Evolutionary conservation across 1,140 invertebrate species (phyloP), one percentile per base, ranked within the genome.

Genomic region (Archegozetes longisetosus): DNA sequence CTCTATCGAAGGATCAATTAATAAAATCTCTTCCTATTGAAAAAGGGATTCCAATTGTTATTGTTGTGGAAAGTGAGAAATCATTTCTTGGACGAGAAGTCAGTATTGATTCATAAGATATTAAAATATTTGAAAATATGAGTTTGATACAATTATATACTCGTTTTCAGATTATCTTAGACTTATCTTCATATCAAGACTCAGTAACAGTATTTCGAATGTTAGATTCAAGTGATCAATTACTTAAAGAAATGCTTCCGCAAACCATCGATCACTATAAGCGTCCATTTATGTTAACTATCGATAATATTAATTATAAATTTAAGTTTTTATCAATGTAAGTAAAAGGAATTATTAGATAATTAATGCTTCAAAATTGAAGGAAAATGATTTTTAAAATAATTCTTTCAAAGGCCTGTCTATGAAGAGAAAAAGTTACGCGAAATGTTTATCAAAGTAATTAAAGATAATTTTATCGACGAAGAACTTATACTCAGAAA

Each of bases 31-130:
- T 58, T 20, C 12, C 48, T 20, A 2, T 51, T 29, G 57, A 24
- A 20, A 29, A 58, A 49, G 23, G 32, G 14, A 9, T 49, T 51
- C 46, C 14, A 3, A 9, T 47, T 28, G 48, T 48, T 14, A 13
- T 61, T 25, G 24, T 61, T 50, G 46, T 61, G 12, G 60, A 61
- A 58, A 58, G 32, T 20, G 58, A 47, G 27, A 27, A 26, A 22
- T 61, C 60, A 27, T 59, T 23, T 32, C 22, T 61, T 12, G 60
- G 60, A 2, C 32, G 56, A 26, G 29, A 61, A 53, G 52, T 61
- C 4, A 6, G 4, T 29, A 2, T 3, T 47, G 26, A 22, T 9
- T 56, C 40, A 27, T 61, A 25, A 1, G 9, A 9, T 2, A 58
- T 58, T 2, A 13, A 12, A n/a, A 20, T 26, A 9, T n/a, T 22